A percentile compares a stretch with the other conserved stretches of the same genome.
Conservation (phyloP, 92 coral and sea anemone genomes). For the Zoanthus sociatus region DNA sequence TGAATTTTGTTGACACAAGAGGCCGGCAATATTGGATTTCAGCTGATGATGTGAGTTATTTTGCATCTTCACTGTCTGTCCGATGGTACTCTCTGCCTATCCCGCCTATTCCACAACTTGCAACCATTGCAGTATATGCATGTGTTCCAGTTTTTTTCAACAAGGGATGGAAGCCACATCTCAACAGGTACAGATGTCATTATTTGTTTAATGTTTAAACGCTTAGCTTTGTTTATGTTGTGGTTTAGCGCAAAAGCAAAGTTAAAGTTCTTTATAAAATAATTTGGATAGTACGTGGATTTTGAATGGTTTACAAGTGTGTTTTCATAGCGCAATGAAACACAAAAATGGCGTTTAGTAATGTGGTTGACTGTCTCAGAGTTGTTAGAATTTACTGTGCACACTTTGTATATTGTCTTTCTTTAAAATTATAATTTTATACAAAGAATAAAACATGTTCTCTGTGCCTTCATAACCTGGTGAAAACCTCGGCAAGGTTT, state of each 20-base stretch:
- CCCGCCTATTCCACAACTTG: conserved; percentile 82
- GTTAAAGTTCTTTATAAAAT: too few relatives aligned
- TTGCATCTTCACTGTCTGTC: conserved; percentile 78
- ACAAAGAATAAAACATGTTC: too few relatives aligned
- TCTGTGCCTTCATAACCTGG: too few relatives aligned
- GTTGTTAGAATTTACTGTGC: too few relatives aligned
- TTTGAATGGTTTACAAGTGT: too few relatives aligned
- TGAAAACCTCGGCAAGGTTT: too few relatives aligned
- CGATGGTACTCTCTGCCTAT: conserved; percentile 87
- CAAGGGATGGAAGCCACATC: conserved; percentile 92
- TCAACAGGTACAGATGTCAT: conserved; percentile 67
- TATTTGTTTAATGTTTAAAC: not conserved
- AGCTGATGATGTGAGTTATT: conserved; percentile 69
- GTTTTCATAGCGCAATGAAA: too few relatives aligned
- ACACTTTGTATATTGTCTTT: too few relatives aligned
- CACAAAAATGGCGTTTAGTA: too few relatives aligned
- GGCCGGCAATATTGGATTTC: conserved; percentile 74
- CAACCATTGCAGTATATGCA: conserved; percentile 72
- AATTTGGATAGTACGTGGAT: too few relatives aligned
- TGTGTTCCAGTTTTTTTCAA: conserved; percentile 86
- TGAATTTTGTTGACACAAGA: conserved; percentile 84
- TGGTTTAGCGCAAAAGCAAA: not conserved
- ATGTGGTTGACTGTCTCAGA: too few relatives aligned
- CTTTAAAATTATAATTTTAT: too few relatives aligned
- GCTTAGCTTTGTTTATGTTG: not conserved